Evolutionary conservation across 2,113 vertebrate genomes (phyloP).

Genomic region (Nibea coibor): DNA sequence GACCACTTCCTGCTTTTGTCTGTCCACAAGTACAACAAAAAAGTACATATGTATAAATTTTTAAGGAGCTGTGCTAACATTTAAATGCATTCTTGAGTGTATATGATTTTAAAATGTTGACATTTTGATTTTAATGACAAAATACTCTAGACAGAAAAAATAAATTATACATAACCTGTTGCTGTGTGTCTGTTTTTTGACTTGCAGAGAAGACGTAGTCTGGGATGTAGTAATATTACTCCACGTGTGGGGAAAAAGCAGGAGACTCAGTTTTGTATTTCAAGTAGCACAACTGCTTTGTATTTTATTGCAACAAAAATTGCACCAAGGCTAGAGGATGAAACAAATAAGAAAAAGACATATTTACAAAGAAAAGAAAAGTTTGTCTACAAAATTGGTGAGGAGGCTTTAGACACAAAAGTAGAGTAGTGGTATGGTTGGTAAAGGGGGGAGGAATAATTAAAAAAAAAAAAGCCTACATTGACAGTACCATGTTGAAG

Average conservation of each 20-base stretch:
- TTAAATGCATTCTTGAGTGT: conserved; percentile 91
- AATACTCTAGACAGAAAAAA: conserved; percentile 88
- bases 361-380: conserved; percentile 81
- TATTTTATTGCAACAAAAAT: conserved; percentile 85
- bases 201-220: too few species aligned
- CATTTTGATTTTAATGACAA: conserved; percentile 96
- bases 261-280: conserved; percentile 47
- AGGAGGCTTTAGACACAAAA: conserved; percentile 67
- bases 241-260: neutral
- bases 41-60: conserved; percentile 97
- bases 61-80: conserved; percentile 94
- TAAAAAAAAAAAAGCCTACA: conserved; percentile 49
- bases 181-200: conserved; percentile 5
- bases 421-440: conserved; percentile 82
- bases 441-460: conserved; percentile 23
- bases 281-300: conserved; percentile 83
- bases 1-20: conserved; percentile 81
- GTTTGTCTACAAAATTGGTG: conserved; percentile 76
- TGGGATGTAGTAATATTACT: too few species aligned
- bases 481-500: conserved; percentile 78
- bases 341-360: conserved; percentile 48
- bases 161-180: conserved; percentile 87
- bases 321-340: conserved; percentile 80
- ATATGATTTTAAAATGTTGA: conserved; percentile 97
- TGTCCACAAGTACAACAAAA: conserved; percentile 76